Percentiles rank a stretch among this genome's conserved stretches.
Conservation (phyloP, 2,113 vertebrate species). For the Cryptotis parvus region DNA sequence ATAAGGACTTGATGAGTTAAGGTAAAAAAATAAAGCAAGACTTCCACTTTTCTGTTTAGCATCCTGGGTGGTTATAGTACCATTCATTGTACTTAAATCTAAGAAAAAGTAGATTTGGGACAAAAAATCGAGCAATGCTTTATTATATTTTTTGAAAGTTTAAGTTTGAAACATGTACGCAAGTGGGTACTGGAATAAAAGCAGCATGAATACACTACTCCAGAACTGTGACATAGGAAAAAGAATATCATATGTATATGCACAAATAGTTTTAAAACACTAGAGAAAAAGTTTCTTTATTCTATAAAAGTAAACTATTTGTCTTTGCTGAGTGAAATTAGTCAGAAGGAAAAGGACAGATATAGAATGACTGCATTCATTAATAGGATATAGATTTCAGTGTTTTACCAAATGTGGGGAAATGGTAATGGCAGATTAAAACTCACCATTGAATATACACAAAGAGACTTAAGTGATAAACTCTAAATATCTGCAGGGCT, state of each 20-base stretch:
- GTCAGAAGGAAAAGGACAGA: too few species aligned
- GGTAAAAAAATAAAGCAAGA: not conserved
- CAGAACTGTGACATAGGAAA: not conserved
- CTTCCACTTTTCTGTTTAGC: not conserved
- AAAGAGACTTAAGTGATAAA: too few species aligned
- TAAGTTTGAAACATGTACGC: not conserved
- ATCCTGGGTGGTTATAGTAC: not conserved
- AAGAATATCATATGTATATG: not conserved
- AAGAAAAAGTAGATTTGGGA: not conserved
- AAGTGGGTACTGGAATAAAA: not conserved
- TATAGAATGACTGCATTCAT: too few species aligned
- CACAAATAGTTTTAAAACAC: not conserved
- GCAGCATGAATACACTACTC: not conserved
- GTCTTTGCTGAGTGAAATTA: too few species aligned
- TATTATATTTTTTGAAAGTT: not conserved
- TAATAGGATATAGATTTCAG: too few species aligned
- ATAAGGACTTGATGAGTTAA: not conserved
- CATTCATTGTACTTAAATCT: conserved; percentile 18
- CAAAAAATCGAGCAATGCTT: too few species aligned
- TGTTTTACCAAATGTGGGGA: too few species aligned
- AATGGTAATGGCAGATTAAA: too few species aligned
- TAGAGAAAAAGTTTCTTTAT: not conserved
- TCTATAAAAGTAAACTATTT: not conserved
- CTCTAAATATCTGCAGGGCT: too few species aligned
- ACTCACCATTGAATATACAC: too few species aligned